Percentiles rank a stretch among this genome's conserved stretches.
Conservation (phyloP, 1,140 invertebrate genomes). For the Probaryconus sp. region DNA sequence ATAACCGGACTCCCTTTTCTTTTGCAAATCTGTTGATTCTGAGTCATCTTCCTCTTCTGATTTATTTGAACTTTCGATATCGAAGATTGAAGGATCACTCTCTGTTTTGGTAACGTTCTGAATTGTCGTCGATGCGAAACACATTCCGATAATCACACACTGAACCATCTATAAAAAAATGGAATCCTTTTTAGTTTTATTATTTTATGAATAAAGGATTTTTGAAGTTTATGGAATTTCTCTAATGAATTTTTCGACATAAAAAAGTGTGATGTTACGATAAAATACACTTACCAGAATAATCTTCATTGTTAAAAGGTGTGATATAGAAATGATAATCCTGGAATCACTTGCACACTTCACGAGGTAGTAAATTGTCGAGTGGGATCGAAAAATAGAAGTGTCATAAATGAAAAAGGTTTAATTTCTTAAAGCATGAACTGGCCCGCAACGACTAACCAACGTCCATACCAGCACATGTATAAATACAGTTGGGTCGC, state of each 20-base stretch:
- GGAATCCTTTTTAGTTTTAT: conserved; percentile 2
- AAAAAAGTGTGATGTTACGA: too few relatives aligned
- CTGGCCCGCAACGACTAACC: conserved; percentile 71
- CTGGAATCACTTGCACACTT: conserved; percentile 63
- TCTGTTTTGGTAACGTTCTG: conserved; percentile 1
- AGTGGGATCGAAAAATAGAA: conserved; percentile 47
- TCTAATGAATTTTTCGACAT: conserved; percentile 12
- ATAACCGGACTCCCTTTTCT: conserved; percentile 71
- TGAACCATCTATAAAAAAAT: conserved; percentile 36
- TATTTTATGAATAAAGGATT: conserved; percentile 7
- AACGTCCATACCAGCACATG: conserved; percentile 73
- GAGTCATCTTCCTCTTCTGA: conserved; percentile 13
- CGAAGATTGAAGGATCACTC: conserved; percentile 1
- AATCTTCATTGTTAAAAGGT: conserved; percentile 63
- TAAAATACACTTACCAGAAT: conserved; percentile 70
- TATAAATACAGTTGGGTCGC: conserved; percentile 78
- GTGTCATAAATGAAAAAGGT: conserved; percentile 54
- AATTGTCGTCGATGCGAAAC: conserved; percentile 20
- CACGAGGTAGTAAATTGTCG: conserved; percentile 51
- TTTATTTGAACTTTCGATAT: conserved; percentile 33
- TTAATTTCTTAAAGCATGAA: conserved; percentile 72
- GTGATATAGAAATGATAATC: conserved; percentile 40
- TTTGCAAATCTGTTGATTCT: conserved; percentile 53
- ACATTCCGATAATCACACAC: conserved; percentile 31
- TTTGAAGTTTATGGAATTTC: conserved; percentile 1